These are phyloP conservation scores for Cephus pygmeus DNA, from an alignment of 2,888 invertebrate genomes.

Conservation along the genomic window DNA sequence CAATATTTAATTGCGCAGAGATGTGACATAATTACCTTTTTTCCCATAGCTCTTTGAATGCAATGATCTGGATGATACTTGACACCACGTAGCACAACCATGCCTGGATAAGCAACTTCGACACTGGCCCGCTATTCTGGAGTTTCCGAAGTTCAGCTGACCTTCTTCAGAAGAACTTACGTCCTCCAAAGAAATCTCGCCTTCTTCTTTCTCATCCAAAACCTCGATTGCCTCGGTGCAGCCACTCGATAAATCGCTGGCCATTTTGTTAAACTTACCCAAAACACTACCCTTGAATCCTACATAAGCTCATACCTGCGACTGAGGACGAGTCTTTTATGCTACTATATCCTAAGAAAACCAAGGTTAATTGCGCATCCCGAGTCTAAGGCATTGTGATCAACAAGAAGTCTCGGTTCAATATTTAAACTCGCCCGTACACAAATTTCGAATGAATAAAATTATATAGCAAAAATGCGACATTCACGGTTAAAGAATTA, in stretches of 20 bases:
- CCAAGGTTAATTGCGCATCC: constrained; percentile 1
- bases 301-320: neutral
- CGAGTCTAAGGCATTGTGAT: neutral
- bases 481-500: neutral
- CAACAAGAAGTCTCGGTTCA: neutral
- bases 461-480: neutral
- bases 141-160: constrained; percentile 42
- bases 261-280: constrained; percentile 52
- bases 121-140: constrained; percentile 37
- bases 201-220: constrained; percentile 58
- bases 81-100: constrained; percentile 49
- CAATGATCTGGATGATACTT: constrained; percentile 4
- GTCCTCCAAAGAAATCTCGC: constrained; percentile 62
- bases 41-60: constrained; percentile 11
- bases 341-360: neutral
- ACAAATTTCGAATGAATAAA: neutral
- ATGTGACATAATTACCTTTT: constrained; percentile 12
- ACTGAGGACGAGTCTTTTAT: neutral
- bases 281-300: neutral
- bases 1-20: neutral
- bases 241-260: constrained; percentile 59
- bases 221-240: constrained; percentile 52
- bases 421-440: neutral
- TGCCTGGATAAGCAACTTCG: constrained; percentile 42
- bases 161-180: constrained; percentile 63